Evolutionary conservation across 2,888 invertebrate genomes (phyloP).

Genomic region (Bimastos eiseni): DNA sequence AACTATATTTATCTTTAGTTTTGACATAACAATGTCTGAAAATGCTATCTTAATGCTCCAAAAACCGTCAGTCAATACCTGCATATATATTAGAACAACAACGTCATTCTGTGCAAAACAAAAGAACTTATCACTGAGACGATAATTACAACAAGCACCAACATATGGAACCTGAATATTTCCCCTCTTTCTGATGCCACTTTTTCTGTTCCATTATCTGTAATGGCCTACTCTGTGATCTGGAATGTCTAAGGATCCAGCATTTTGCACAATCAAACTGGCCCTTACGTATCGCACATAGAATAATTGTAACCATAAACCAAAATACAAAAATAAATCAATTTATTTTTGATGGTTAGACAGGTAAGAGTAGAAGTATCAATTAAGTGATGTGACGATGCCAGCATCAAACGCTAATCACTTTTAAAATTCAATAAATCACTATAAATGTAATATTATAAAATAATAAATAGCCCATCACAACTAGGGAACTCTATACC

Average conservation of each 20-base stretch:
- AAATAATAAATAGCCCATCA: neutral
- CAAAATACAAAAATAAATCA: neutral
- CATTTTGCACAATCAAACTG: neutral
- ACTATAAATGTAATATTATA: neutral
- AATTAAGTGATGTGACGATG: neutral
- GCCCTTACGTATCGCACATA: neutral
- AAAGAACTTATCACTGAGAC: conserved; percentile 5
- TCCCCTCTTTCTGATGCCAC: neutral
- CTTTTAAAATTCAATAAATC: neutral
- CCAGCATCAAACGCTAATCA: neutral
- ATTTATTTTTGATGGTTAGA: neutral
- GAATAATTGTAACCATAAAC: neutral
- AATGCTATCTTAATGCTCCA: neutral
- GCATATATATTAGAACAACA: neutral
- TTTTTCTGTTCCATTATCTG: neutral
- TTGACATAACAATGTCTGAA: neutral
- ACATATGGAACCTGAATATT: neutral
- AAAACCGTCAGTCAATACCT: neutral
- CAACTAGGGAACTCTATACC: neutral
- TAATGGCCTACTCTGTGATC: neutral
- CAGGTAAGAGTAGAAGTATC: neutral
- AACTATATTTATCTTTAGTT: neutral
- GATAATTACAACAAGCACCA: neutral
- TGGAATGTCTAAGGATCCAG: neutral
- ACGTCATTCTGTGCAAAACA: neutral